A percentile compares a stretch with the other conserved stretches of the same genome.
Evolutionary conservation across 1,140 invertebrate genomes (phyloP).

Genomic region (Drosophila cardini): DNA sequence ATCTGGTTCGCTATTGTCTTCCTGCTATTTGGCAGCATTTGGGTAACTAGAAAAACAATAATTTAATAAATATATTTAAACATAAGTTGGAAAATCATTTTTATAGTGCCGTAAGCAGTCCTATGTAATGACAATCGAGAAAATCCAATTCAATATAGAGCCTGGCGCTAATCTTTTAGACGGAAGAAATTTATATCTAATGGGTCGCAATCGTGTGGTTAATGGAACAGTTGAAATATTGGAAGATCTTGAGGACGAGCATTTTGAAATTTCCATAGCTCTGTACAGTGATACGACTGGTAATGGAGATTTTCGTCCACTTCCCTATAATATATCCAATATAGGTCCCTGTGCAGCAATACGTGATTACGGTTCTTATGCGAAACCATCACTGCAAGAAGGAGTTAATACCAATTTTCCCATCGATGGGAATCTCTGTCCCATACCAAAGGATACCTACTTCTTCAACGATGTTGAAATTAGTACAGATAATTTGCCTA

Average conservation of each 20-base stretch:
- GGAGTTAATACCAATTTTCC: constrained; percentile 20
- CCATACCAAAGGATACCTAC: constrained; percentile 11
- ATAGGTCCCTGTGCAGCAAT: neutral
- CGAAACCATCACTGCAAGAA: neutral
- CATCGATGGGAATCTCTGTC: neutral
- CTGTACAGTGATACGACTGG: constrained; percentile 1
- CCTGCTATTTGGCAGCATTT: neutral
- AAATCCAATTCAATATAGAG: neutral
- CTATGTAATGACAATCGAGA: neutral
- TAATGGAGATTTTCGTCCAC: neutral
- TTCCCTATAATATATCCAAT: neutral
- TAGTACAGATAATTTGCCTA: neutral
- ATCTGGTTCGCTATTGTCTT: neutral
- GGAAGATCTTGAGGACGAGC: neutral
- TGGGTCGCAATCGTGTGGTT: constrained; percentile 19
- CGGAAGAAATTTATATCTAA: neutral
- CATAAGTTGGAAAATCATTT: neutral
- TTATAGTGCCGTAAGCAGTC: neutral
- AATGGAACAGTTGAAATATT: constrained; percentile 6
- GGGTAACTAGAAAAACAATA: neutral
- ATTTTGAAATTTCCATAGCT: neutral
- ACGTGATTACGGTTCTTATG: neutral
- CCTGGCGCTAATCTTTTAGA: neutral
- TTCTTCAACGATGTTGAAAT: neutral
- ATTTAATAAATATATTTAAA: neutral